phyloP scores from a whole-genome alignment of 2,113 vertebrate species.

The Polyodon spathula region DNA sequence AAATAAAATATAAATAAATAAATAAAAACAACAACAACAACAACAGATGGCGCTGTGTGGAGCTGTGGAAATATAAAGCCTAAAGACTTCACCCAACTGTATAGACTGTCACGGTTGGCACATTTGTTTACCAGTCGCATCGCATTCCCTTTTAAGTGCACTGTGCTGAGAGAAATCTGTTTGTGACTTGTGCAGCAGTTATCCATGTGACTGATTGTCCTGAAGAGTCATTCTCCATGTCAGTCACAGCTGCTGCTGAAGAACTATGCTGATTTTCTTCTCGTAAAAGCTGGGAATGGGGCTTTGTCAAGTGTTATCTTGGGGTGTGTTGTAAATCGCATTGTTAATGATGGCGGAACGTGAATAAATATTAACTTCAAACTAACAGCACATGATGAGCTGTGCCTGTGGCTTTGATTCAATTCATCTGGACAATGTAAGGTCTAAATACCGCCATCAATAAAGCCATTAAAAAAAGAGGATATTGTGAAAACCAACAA shows the following conservation, averaged over 20 bases:
- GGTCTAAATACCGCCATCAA: no score
- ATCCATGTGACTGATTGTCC: not conserved
- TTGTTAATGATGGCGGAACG: no score
- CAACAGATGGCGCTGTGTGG: constrained; percentile 28
- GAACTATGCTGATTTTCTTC: not conserved
- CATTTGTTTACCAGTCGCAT: not conserved
- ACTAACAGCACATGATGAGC: no score
- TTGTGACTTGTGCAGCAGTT: not conserved
- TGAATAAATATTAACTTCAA: no score
- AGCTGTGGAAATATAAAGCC: not conserved
- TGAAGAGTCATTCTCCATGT: constrained; percentile 17
- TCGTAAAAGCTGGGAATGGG: no score
- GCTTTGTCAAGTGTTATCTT: no score
- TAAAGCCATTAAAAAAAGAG: no score
- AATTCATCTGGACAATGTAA: no score
- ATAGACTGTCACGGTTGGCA: constrained; percentile 14
- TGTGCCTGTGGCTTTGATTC: no score
- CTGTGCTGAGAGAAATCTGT: not conserved
- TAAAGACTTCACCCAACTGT: not conserved
- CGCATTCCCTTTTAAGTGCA: not conserved
- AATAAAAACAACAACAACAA: not conserved
- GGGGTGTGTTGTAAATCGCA: no score
- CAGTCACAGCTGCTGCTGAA: constrained; percentile 9
- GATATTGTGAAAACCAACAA: no score
- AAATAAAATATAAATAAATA: no score